These are phyloP conservation scores for Bhutanitis thaidina DNA, from an alignment of 2,888 invertebrate species.

Conservation along the genomic window DNA sequence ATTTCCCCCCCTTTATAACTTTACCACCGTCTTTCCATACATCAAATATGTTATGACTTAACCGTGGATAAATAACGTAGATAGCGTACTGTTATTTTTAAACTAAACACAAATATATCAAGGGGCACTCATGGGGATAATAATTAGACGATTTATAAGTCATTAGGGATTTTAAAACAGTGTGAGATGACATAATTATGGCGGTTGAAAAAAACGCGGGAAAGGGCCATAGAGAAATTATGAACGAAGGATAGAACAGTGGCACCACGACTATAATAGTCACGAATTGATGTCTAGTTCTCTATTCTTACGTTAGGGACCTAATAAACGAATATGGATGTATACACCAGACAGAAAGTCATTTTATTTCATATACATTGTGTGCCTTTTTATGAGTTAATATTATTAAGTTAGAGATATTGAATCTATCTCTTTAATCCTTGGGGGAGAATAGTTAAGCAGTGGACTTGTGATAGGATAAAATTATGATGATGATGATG, in stretches of 20 bases:
- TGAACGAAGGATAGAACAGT: constrained; percentile 30
- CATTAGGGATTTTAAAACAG: constrained; percentile 47
- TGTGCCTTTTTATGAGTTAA: too few species aligned
- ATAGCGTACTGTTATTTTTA: constrained; percentile 28
- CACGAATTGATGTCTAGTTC: neutral
- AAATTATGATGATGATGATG: neutral
- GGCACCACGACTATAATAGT: constrained; percentile 6
- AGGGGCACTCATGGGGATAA: constrained; percentile 41
- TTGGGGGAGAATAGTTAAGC: too few species aligned
- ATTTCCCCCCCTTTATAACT: constrained; percentile 7
- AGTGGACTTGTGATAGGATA: too few species aligned
- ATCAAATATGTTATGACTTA: constrained; percentile 25
- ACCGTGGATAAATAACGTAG: constrained; percentile 25
- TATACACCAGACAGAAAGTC: too few species aligned
- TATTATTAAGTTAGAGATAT: too few species aligned
- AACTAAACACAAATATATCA: constrained; percentile 40
- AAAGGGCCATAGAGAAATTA: constrained; percentile 34
- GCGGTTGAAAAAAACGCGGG: constrained; percentile 32
- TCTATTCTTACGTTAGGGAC: neutral
- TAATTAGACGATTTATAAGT: constrained; percentile 55
- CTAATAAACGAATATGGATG: too few species aligned
- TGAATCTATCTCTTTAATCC: too few species aligned
- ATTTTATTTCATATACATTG: too few species aligned
- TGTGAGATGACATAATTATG: constrained; percentile 53
- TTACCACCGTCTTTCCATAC: constrained; percentile 9